phyloP scores from a whole-genome alignment of 2,888 invertebrate species.

The Eupithecia tripunctaria region DNA sequence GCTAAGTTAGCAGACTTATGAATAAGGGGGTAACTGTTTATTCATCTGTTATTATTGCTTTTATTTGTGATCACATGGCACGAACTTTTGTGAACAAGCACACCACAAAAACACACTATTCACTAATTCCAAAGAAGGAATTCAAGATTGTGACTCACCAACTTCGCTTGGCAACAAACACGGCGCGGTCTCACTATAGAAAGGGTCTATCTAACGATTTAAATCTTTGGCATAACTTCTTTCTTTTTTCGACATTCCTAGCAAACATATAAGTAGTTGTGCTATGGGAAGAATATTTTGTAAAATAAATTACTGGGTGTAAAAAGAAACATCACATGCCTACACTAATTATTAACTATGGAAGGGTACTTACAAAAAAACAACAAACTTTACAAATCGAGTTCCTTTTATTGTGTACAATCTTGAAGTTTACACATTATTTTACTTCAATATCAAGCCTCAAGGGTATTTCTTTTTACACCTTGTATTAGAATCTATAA shows the following conservation, averaged over 20 bases:
- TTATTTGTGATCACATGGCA: too few relatives aligned
- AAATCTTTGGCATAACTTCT: not conserved
- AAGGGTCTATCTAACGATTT: too few relatives aligned
- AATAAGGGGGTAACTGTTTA: too few relatives aligned
- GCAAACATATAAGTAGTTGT: not conserved
- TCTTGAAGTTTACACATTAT: slow-evolving; percentile 38
- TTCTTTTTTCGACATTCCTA: not conserved
- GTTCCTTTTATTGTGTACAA: slow-evolving; percentile 40
- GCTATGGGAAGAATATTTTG: not conserved
- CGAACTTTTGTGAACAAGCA: too few relatives aligned
- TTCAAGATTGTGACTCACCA: too few relatives aligned
- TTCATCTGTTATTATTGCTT: too few relatives aligned
- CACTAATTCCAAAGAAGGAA: too few relatives aligned
- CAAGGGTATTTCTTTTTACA: slow-evolving; percentile 37
- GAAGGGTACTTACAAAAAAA: slow-evolving; percentile 19
- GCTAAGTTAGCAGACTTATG: too few relatives aligned
- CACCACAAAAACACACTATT: too few relatives aligned
- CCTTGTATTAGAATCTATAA: slow-evolving; percentile 40
- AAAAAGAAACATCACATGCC: slow-evolving; percentile 19
- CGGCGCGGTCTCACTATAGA: too few relatives aligned
- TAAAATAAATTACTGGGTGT: slow-evolving; percentile 24
- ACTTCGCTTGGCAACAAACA: too few relatives aligned
- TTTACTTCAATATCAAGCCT: slow-evolving; percentile 37
- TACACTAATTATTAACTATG: not conserved
- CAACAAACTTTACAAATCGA: slow-evolving; percentile 29